Evolutionary conservation across 2,888 invertebrate genomes (phyloP), one percentile per base, ranked within the genome.

Genomic region (Coecobrya sp.): DNA sequence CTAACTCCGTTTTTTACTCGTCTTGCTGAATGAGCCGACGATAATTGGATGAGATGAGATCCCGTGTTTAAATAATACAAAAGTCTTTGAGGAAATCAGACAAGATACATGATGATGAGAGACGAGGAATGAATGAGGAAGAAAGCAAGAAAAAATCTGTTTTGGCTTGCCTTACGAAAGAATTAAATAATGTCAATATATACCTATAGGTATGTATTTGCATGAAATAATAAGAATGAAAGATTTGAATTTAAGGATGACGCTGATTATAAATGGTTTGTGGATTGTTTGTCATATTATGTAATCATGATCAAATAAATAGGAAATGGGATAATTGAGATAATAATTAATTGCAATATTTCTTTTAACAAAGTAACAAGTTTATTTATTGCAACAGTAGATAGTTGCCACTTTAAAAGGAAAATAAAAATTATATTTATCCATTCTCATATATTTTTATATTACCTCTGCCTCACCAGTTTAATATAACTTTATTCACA

Each of bases 21-120:
- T 49, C 52, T 84, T 55, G 65, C 70, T 88, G 92, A 92, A 92
- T 92, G 92, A 84, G 92, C 86, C 81, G 82, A 42, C 55, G 87
- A 92, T 92, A 92, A 92, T 92, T 92, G 87, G 92, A 87, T 92
- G 92, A 92, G 92, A 92, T 92, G 92, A 92, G 88, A 91, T 52
- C 16, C 70, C 55, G 19, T 70, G 82, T 81, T n/a, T 30, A 81
- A 81, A 81, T 16, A 70, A 42, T 8, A 30, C 16, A 25, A 76
- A 76, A 76, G 49, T 25, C 13, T 76, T 11, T 76, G 76, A 45
- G 19, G 49, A 76, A 42, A 70, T 65, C 65, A 86, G 55, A n/a
- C 70, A 36, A 42, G 42, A 42, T 19, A 19, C 25, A 52, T 45
- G 30, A 19, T 65, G 30, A 22, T 36, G 22, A 16, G 25, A 22